phyloP scores from a whole-genome alignment of 2,113 vertebrate species.

The Baryphthengus martii region DNA sequence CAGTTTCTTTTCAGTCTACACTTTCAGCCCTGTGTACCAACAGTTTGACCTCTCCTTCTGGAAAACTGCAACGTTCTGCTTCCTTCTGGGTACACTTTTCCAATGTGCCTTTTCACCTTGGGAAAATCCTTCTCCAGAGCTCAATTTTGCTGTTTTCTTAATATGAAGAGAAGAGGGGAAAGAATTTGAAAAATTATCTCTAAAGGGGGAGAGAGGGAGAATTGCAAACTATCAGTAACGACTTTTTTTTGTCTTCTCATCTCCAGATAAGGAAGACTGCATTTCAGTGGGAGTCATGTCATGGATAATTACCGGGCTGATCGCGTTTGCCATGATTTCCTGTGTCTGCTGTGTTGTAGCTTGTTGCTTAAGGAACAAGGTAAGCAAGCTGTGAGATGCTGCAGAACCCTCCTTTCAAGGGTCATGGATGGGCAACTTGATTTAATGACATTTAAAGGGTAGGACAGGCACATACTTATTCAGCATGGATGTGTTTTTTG shows the following conservation, averaged over 20 bases:
- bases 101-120: neutral
- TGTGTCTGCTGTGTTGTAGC: slow-evolving; percentile 37
- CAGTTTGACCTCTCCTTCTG: neutral
- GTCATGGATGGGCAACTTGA: neutral
- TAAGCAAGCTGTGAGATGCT: slow-evolving; percentile 18
- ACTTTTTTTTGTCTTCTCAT: neutral
- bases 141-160: neutral
- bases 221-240: neutral
- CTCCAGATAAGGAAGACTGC: slow-evolving; percentile 38
- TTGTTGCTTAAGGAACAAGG: slow-evolving; percentile 67
- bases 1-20: neutral
- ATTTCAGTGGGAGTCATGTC: slow-evolving; percentile 33
- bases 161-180: neutral
- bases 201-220: no score
- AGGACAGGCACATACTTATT: neutral
- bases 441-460: neutral
- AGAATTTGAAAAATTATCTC: neutral
- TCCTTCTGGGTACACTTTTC: neutral
- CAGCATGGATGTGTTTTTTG: neutral
- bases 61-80: neutral
- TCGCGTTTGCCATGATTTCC: neutral
- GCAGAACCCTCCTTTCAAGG: neutral
- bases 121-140: neutral
- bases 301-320: slow-evolving; percentile 64
- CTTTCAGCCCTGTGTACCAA: neutral